Base-by-base conservation (phyloP, 2,113 vertebrate species). In the Scatophagus argus region DNA sequence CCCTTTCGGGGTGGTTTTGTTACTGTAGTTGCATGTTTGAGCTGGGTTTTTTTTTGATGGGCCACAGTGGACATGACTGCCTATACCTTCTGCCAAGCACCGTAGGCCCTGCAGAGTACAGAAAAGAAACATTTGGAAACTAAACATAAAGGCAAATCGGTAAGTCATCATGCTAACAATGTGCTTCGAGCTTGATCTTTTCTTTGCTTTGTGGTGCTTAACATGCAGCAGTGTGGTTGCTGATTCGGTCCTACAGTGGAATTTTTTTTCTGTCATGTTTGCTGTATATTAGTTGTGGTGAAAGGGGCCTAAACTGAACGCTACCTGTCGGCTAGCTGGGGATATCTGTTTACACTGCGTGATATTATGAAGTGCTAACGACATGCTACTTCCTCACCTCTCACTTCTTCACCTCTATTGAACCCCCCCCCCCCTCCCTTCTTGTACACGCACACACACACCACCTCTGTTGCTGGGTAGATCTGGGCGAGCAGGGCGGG, bases 401-500 rank as follows among this genome's bases (percentile, higher is more conserved):
- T 83, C 76, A 47, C 67, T 77, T 74, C 79, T 74, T 86, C 82
- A 86, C 76, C 74, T 85, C 75, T 79, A 27, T 52, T 81, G 32
- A 73, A 75, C 83, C 76, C 51, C 56, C 17, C 46, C 54, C 31
- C 31, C 31, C 38, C 13, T 27, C 3, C 17, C 19, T 46, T 51
- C 29, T 31, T 4, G 6, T 8, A 46, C 43, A 81, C 74, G 68
- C 77, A 59, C 46, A 44, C 44, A 25, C 34, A 31, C 47, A 23
- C 19, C 46, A 63, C 58, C 56, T 77, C 84, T 88, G 90, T 93
- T 92, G 91, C 90, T 39, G 83, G 90, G 89, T 93, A 91, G 90
- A 90, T 65, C 87, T 69, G 46, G 62, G 51, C 6, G 44, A 46
- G 38, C 59, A 8, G 54, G 77, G 51, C 8, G 44, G 49, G 68